A percentile compares a stretch with the other conserved stretches of the same genome.
Conservation (phyloP, 2,888 invertebrate species). For the Selenia dentaria region DNA sequence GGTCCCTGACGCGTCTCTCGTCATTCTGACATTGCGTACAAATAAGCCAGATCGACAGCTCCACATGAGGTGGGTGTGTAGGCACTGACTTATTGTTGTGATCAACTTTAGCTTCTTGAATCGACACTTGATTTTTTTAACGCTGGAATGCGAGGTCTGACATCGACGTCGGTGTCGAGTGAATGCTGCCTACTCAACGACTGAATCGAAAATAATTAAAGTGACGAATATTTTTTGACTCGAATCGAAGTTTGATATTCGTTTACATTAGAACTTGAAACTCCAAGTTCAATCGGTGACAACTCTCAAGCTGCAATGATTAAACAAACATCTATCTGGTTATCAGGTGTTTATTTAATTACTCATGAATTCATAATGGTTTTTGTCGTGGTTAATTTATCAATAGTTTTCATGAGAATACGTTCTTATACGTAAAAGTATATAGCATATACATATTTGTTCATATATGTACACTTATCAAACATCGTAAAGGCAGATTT, state of each 20-base stretch:
- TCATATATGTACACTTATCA: no score
- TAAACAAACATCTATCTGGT: no score
- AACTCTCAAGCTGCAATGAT: no score
- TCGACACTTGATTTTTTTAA: slow-evolving; percentile 67
- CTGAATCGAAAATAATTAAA: slow-evolving; percentile 36
- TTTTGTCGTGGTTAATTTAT: no score
- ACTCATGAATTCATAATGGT: no score
- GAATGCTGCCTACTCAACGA: slow-evolving; percentile 43
- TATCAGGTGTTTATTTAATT: slow-evolving; percentile 20
- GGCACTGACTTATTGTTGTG: slow-evolving; percentile 57
- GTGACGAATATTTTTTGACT: slow-evolving; percentile 29
- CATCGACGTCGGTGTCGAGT: slow-evolving; percentile 48
- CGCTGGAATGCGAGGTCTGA: slow-evolving; percentile 62
- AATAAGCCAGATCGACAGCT: slow-evolving; percentile 56
- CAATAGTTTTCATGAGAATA: no score
- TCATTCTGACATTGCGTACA: slow-evolving; percentile 36
- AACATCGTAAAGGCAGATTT: no score
- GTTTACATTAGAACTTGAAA: slow-evolving; percentile 14
- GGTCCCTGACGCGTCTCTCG: slow-evolving; percentile 44
- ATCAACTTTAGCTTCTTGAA: slow-evolving; percentile 64
- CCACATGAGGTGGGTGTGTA: slow-evolving; percentile 35
- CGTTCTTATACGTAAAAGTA: no score
- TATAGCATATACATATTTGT: no score
- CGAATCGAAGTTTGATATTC: slow-evolving; percentile 12
- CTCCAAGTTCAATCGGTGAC: not conserved